phyloP scores from a whole-genome alignment of 2,888 invertebrate species.

The Anarsia innoxiella region DNA sequence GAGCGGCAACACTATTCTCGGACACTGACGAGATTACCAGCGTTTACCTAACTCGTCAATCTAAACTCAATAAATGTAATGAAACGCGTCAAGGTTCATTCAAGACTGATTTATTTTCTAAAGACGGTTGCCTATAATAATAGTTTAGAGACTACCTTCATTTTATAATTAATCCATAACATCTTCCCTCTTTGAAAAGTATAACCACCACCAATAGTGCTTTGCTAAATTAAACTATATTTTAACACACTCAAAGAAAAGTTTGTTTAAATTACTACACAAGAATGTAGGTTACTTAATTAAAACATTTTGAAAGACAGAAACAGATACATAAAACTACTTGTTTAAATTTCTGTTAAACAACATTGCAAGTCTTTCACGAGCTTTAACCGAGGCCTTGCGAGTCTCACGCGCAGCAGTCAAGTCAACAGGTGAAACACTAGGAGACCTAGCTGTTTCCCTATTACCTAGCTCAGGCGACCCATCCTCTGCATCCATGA shows the following conservation, averaged over 20 bases:
- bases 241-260: background rate
- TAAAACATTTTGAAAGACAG: background rate
- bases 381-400: background rate
- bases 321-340: background rate
- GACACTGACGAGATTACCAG: too few relatives aligned
- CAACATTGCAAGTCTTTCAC: slow-evolving; percentile 1
- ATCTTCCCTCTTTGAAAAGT: background rate
- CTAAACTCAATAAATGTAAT: too few relatives aligned
- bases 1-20: too few relatives aligned
- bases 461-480: background rate
- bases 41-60: too few relatives aligned
- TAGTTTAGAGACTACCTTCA: background rate
- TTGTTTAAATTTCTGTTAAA: background rate
- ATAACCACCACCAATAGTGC: too few relatives aligned
- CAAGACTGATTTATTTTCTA: background rate
- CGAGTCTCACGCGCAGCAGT: background rate
- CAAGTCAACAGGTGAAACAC: background rate
- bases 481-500: background rate
- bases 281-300: too few relatives aligned
- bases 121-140: background rate
- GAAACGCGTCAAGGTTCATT: too few relatives aligned
- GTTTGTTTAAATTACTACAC: background rate
- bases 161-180: too few relatives aligned
- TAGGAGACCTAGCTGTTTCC: background rate
- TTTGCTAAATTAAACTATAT: background rate